Conservation (phyloP, 2,888 invertebrate species). For the Nemotelus pantherinus region DNA sequence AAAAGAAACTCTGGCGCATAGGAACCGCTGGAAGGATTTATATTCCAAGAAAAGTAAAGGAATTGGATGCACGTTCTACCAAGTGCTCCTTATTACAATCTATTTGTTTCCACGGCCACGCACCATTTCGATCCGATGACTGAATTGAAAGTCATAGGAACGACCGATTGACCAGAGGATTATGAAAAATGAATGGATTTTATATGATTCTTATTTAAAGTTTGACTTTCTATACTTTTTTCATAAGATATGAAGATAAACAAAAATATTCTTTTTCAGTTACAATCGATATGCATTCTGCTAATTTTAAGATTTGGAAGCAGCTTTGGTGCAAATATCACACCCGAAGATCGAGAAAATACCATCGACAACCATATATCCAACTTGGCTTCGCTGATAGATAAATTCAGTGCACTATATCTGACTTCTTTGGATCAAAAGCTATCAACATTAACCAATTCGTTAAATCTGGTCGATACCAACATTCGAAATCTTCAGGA, state of each 20-base stretch:
- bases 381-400: slow-evolving; percentile 59
- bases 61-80: too few relatives aligned
- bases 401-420: slow-evolving; percentile 64
- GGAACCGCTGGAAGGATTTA: too few relatives aligned
- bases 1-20: too few relatives aligned
- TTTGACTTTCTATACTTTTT: too few relatives aligned
- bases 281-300: background rate
- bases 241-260: background rate
- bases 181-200: background rate
- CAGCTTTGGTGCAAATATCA: background rate
- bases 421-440: slow-evolving; percentile 64
- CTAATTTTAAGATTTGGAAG: background rate
- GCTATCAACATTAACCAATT: slow-evolving; percentile 61
- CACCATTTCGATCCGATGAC: background rate
- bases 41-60: too few relatives aligned
- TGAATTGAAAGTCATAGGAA: background rate
- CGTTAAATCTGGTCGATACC: slow-evolving; percentile 64
- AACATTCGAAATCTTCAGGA: slow-evolving; percentile 66
- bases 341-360: slow-evolving; percentile 18
- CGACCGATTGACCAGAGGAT: background rate
- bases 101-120: too few relatives aligned
- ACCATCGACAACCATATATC: slow-evolving; percentile 31
- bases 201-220: too few relatives aligned
- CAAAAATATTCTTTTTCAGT: background rate
- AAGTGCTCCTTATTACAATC: too few relatives aligned